Evolutionary conservation across 2,888 invertebrate genomes (phyloP).

Genomic region (Mycogona germanica): DNA sequence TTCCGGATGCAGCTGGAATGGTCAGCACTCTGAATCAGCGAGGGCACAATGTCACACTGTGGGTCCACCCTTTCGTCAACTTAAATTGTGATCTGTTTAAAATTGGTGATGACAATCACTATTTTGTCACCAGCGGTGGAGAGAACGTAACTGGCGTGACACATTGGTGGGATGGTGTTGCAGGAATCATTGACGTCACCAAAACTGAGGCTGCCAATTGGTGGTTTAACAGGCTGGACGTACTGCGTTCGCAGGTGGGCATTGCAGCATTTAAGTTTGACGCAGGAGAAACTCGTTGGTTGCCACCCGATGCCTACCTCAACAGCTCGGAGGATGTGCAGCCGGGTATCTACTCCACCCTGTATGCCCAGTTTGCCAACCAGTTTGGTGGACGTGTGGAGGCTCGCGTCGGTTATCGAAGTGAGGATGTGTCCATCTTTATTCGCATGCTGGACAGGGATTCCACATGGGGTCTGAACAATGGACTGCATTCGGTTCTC

Average conservation of each 20-base stretch:
- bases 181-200: constrained; percentile 56
- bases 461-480: constrained; percentile 48
- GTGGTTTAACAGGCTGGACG: constrained; percentile 32
- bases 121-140: constrained; percentile 36
- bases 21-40: constrained; percentile 26
- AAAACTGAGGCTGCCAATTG: constrained; percentile 48
- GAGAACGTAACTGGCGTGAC: constrained; percentile 27
- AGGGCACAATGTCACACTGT: constrained; percentile 27
- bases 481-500: constrained; percentile 57
- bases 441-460: constrained; percentile 67
- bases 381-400: constrained; percentile 45
- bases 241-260: constrained; percentile 46
- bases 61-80: constrained; percentile 33
- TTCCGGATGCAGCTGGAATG: constrained; percentile 30
- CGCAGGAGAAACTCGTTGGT: constrained; percentile 61
- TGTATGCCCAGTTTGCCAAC: constrained; percentile 26
- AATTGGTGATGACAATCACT: constrained; percentile 31
- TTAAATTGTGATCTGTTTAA: constrained; percentile 27
- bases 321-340: constrained; percentile 23
- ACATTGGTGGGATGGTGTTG: constrained; percentile 41
- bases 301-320: constrained; percentile 40
- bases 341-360: constrained; percentile 28
- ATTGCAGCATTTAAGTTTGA: constrained; percentile 70
- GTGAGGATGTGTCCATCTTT: constrained; percentile 56
- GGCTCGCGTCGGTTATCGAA: constrained; percentile 55